A percentile compares a stretch with the other conserved stretches of the same genome.
Evolutionary conservation across 2,797 vertebrate species (phyloP).

Genomic region (Thaleichthys pacificus): DNA sequence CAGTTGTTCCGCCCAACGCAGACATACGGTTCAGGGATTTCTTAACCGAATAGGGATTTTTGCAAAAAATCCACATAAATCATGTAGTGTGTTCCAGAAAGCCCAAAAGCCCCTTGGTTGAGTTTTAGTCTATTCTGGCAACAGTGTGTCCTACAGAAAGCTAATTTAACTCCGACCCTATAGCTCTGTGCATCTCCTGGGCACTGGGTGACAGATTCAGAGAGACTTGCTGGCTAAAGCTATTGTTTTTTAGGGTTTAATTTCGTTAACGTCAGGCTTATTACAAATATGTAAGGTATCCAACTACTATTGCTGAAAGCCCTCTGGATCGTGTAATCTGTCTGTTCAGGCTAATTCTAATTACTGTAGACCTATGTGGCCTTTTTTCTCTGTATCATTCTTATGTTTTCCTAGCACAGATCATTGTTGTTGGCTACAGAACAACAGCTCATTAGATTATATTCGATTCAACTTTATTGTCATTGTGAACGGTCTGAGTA

Average conservation of each 20-base stretch:
- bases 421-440: no score
- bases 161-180: conserved; percentile 39
- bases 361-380: not conserved
- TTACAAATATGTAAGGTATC: conserved; percentile 30
- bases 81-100: conserved; percentile 49
- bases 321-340: conserved; percentile 16
- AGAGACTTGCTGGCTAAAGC: conserved; percentile 53
- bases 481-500: no score
- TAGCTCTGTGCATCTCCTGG: conserved; percentile 53
- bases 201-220: conserved; percentile 61
- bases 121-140: conserved; percentile 32
- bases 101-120: conserved; percentile 43
- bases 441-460: no score
- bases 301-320: conserved; percentile 39
- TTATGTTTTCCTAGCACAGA: conserved; percentile 11
- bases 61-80: conserved; percentile 62
- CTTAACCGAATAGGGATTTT: conserved; percentile 40
- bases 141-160: conserved; percentile 41
- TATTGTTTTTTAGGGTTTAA: conserved; percentile 58
- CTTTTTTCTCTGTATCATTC: not conserved
- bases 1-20: conserved; percentile 42
- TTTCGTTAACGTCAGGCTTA: conserved; percentile 43
- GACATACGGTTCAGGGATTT: conserved; percentile 39
- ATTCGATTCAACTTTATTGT: no score
- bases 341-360: conserved; percentile 24